Base-by-base conservation (phyloP, 2,113 vertebrate species). In the Macquaria australasica region DNA sequence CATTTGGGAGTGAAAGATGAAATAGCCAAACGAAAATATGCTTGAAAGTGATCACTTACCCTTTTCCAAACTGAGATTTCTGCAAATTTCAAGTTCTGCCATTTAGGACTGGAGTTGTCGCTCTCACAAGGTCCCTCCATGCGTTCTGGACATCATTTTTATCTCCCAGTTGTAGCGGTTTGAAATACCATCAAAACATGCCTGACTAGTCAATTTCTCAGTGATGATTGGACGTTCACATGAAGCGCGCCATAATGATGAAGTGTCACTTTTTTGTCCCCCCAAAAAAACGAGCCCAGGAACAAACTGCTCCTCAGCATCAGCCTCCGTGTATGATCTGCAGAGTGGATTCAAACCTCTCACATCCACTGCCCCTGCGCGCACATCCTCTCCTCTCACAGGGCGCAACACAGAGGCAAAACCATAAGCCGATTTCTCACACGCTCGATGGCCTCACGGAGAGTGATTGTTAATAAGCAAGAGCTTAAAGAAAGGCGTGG, bases 11-110 rank as follows among this genome's bases (percentile, higher is more conserved):
- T 39, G 12, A 83, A 64, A 48, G 7, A 69, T 4, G 1, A 63
- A 69, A 81, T 14, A 66, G 51, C 1, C 39, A 78, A 86, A 41
- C 14, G 18, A 50, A 6, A 12, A 56, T 50, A 41, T 58, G 37
- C 28, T 23, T 12, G 1, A 58, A 68, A 83, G 70, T 18, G 9
- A 60, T 72, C 80, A 89, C 91, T 98, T 96, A 98, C 97, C 97
- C 95, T 96, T 97, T 89, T 98, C 97, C 90, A 97, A 95, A 94
- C 95, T 98, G 91, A 97, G 92, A 94, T 97, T 97, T 94, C 97
- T 98, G 93, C 97, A 97, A 82, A 99, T 96, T 97, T 98, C 97
- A 89, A 98, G 96, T 94, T 98, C 97, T 96, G 97, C 98, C 98
- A 99, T 99, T 91, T 94, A 96, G 95, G 92, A 93, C 85, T 81